A percentile compares a stretch with the other conserved stretches of the same genome.
These are phyloP conservation scores for Scaptodrosophila latifasciaeformis DNA, from an alignment of 2,888 invertebrate genomes.

Conservation along the genomic window DNA sequence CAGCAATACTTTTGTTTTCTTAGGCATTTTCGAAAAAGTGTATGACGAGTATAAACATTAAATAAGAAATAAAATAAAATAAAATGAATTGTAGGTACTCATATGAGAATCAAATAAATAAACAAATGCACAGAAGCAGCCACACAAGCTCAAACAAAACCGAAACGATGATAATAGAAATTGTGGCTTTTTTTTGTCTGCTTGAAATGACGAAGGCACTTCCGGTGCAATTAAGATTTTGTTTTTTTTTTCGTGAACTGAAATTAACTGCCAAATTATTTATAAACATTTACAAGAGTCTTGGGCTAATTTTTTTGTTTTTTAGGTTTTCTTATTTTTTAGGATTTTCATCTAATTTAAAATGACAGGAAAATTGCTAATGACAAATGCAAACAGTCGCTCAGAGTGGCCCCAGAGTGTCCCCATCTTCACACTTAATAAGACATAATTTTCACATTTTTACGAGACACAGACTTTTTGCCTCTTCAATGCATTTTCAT, in stretches of 20 bases:
- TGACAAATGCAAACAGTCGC: slow-evolving; percentile 49
- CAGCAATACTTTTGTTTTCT: too few relatives aligned
- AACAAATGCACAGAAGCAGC: background rate
- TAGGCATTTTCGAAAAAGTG: too few relatives aligned
- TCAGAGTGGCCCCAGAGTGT: slow-evolving; percentile 7
- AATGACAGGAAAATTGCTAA: slow-evolving; percentile 33
- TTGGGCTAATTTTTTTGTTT: slow-evolving; percentile 9
- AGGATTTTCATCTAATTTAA: slow-evolving; percentile 24
- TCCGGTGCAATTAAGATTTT: slow-evolving; percentile 59
- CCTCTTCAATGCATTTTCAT: background rate
- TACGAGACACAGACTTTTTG: slow-evolving; percentile 34
- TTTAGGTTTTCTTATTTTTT: slow-evolving; percentile 6
- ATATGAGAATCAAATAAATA: slow-evolving; percentile 1
- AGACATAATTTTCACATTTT: slow-evolving; percentile 60
- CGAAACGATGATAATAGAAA: too few relatives aligned
- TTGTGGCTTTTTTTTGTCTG: too few relatives aligned
- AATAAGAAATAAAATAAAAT: slow-evolving; percentile 1
- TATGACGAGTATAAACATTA: too few relatives aligned
- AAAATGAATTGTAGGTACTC: too few relatives aligned
- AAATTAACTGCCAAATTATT: slow-evolving; percentile 3
- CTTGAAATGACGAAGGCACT: slow-evolving; percentile 47
- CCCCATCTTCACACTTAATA: slow-evolving; percentile 60
- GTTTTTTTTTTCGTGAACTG: too few relatives aligned
- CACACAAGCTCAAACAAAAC: slow-evolving; percentile 10
- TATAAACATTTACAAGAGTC: slow-evolving; percentile 11